phyloP scores from a whole-genome alignment of 2,888 invertebrate genomes.

The Silvanus unidentatus region DNA sequence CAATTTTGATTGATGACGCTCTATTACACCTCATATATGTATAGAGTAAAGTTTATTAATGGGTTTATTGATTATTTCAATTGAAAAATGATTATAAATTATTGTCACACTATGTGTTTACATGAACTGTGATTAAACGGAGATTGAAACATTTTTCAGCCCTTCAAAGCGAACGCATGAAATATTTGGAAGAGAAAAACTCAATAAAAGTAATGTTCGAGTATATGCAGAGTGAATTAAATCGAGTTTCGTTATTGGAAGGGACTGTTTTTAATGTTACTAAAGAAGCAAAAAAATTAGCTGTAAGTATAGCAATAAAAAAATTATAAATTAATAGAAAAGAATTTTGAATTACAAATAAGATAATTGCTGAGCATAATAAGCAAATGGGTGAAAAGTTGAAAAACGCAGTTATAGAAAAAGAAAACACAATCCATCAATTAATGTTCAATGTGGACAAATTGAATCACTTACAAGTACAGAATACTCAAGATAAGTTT shows the following conservation, averaged over 20 bases:
- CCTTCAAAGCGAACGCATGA: constrained; percentile 35
- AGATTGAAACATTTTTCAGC: constrained; percentile 22
- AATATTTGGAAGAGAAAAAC: constrained; percentile 39
- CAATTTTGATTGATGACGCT: background rate
- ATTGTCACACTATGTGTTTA: background rate
- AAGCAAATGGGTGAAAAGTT: constrained; percentile 39
- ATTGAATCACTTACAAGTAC: constrained; percentile 35
- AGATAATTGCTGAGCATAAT: constrained; percentile 42
- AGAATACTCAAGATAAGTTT: constrained; percentile 38
- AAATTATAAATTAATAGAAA: constrained; percentile 2
- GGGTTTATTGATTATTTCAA: background rate
- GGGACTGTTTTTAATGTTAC: constrained; percentile 33
- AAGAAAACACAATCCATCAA: constrained; percentile 34
- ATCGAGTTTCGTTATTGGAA: constrained; percentile 36
- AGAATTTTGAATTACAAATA: constrained; percentile 3
- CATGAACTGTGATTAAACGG: too few relatives aligned
- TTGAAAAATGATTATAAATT: background rate
- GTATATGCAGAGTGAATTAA: constrained; percentile 35
- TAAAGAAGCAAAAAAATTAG: constrained; percentile 38
- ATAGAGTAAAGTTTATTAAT: background rate
- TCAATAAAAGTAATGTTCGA: constrained; percentile 37
- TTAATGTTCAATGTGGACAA: constrained; percentile 35
- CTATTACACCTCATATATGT: background rate
- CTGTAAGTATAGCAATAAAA: constrained; percentile 23
- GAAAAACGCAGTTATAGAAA: constrained; percentile 35